Percentiles rank a stretch among this genome's conserved stretches.
phyloP scores from a whole-genome alignment of 2,888 invertebrate genomes.

The Polymixis lichenea region DNA sequence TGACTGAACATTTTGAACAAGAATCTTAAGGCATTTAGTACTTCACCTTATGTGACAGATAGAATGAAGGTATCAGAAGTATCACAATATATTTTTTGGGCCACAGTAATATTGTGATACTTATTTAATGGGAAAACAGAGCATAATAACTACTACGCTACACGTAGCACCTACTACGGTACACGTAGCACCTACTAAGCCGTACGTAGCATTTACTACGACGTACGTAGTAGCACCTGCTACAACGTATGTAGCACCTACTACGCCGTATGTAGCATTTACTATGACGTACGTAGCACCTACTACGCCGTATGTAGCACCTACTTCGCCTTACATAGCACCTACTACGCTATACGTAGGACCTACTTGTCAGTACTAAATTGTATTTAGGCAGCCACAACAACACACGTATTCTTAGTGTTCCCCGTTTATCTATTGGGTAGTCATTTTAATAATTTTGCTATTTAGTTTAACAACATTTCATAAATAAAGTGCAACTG shows the following conservation, averaged over 20 bases:
- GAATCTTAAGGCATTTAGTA: neutral
- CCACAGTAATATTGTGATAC: too few relatives aligned
- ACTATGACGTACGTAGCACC: neutral
- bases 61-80: neutral
- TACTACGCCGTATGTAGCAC: neutral
- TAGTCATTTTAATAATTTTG: too few relatives aligned
- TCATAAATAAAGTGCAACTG: too few relatives aligned
- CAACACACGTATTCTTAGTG: too few relatives aligned
- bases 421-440: too few relatives aligned
- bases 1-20: constrained; percentile 19
- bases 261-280: neutral
- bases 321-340: neutral
- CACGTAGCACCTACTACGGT: neutral
- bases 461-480: too few relatives aligned
- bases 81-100: too few relatives aligned
- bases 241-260: neutral
- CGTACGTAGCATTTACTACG: neutral
- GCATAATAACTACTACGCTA: too few relatives aligned
- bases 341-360: neutral
- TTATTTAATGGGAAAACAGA: too few relatives aligned
- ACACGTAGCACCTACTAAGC: neutral
- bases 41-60: neutral
- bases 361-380: too few relatives aligned
- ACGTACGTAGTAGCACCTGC: neutral
- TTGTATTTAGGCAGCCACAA: too few relatives aligned